These are phyloP conservation scores for Hybos culiciformis DNA, from an alignment of 2,888 invertebrate genomes.

Conservation along the genomic window DNA sequence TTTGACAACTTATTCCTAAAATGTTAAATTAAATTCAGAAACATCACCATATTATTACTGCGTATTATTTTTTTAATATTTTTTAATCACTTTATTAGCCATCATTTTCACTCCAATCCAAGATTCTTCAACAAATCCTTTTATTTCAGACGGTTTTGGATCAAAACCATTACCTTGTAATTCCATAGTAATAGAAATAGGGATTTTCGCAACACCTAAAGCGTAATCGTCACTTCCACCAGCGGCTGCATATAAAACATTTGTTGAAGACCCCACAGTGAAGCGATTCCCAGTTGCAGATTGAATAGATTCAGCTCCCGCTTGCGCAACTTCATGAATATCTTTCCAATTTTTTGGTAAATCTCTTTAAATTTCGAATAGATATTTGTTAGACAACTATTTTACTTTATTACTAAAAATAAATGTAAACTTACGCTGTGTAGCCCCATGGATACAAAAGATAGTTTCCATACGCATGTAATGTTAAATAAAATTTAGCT, in stretches of 20 bases:
- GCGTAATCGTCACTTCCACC: constrained; percentile 57
- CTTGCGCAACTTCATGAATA: constrained; percentile 30
- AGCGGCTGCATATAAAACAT: constrained; percentile 39
- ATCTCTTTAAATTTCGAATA: constrained; percentile 15
- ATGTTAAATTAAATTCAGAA: no score
- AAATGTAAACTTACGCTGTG: constrained; percentile 28
- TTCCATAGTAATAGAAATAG: constrained; percentile 49
- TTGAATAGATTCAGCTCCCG: constrained; percentile 31
- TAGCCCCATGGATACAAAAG: constrained; percentile 50
- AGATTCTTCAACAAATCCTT: constrained; percentile 43
- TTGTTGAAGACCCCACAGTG: constrained; percentile 32
- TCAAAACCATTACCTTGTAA: constrained; percentile 46
- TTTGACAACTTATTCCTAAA: no score
- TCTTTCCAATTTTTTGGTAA: constrained; percentile 34
- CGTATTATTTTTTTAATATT: no score
- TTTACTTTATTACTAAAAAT: no score
- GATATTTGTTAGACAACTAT: no score
- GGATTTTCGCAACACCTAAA: constrained; percentile 40
- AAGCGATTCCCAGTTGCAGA: constrained; percentile 30
- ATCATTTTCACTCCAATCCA: no score
- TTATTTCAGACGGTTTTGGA: constrained; percentile 41
- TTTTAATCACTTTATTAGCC: no score
- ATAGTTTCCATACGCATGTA: constrained; percentile 57
- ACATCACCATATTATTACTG: no score
- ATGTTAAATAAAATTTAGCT: constrained; percentile 47